Conservation (phyloP, 2,113 vertebrate species). For the Dissostichus mawsoni region DNA sequence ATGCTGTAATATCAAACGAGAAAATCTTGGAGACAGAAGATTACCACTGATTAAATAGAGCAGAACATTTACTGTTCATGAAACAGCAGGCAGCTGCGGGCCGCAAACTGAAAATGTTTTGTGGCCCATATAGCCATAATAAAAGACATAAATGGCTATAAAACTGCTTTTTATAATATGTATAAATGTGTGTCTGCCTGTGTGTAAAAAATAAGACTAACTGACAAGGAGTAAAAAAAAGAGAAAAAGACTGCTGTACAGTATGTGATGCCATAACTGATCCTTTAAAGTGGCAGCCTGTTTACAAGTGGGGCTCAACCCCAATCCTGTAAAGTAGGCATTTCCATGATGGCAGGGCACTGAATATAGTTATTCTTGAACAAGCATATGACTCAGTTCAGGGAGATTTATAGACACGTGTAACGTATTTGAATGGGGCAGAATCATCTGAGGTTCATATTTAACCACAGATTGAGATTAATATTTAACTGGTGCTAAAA, state of each 20-base stretch:
- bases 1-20: not conserved
- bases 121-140: not conserved
- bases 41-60: not conserved
- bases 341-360: not conserved
- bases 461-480: not conserved
- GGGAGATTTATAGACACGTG: not conserved
- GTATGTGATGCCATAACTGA: not conserved
- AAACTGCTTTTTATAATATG: not conserved
- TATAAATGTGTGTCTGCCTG: not conserved
- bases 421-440: not conserved
- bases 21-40: not conserved
- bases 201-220: not conserved
- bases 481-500: not conserved
- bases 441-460: not conserved
- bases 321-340: conserved; percentile 24
- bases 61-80: conserved; percentile 8
- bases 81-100: conserved; percentile 36
- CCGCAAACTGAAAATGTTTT: conserved; percentile 2
- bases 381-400: not conserved
- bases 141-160: not conserved
- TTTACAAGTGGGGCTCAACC: conserved; percentile 12
- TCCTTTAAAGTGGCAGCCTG: conserved; percentile 17
- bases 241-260: not conserved
- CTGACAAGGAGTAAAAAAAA: not conserved
- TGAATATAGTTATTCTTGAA: conserved; percentile 25